Percentiles rank a stretch among this genome's conserved stretches.
Evolutionary conservation across 2,797 vertebrate genomes (phyloP).

Genomic region (Varecia variegata): DNA sequence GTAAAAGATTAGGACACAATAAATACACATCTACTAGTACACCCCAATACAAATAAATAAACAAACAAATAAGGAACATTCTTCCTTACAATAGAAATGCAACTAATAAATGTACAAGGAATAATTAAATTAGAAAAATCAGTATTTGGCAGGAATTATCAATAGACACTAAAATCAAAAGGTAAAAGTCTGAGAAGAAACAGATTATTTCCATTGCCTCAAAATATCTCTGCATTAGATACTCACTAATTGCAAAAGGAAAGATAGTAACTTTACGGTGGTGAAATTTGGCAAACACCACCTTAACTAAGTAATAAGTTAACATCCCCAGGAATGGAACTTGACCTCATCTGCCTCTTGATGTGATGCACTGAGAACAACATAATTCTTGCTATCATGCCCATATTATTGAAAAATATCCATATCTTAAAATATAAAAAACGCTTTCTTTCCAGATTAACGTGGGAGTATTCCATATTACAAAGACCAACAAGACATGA

Average conservation of each 20-base stretch:
- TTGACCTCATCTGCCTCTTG: neutral
- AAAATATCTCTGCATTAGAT: neutral
- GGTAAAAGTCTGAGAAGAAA: neutral
- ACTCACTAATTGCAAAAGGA: neutral
- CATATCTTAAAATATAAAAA: neutral
- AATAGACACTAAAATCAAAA: neutral
- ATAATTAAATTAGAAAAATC: neutral
- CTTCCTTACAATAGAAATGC: neutral
- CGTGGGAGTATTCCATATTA: neutral
- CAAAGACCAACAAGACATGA: neutral
- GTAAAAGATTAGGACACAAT: neutral
- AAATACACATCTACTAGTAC: neutral
- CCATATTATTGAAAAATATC: neutral
- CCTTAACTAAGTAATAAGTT: neutral
- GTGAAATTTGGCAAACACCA: neutral
- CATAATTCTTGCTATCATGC: neutral
- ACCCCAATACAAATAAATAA: neutral
- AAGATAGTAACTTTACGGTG: neutral
- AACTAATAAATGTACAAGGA: neutral
- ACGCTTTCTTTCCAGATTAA: neutral
- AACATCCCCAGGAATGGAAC: neutral
- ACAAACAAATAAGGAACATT: neutral
- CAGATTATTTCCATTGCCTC: neutral
- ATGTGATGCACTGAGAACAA: neutral
- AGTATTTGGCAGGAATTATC: neutral